A percentile compares a stretch with the other conserved stretches of the same genome.
Conservation (phyloP, 2,888 invertebrate species). For the Mythimna lalbum region DNA sequence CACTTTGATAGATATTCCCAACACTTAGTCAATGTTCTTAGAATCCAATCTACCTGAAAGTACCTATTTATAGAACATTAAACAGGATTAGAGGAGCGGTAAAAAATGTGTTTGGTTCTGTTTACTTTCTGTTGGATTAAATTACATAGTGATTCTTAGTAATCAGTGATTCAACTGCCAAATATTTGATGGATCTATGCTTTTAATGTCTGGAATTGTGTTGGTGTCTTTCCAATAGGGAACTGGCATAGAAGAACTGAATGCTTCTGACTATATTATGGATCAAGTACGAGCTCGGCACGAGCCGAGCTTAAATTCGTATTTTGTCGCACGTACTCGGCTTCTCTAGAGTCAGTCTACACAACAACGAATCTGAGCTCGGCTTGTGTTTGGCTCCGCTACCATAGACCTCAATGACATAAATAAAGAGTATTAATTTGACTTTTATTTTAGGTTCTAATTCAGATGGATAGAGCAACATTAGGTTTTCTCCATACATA, state of each 20-base stretch:
- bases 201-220: slow-evolving; percentile 39
- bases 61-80: slow-evolving; percentile 15
- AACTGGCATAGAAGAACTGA: slow-evolving; percentile 8
- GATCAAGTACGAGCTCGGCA: too few relatives aligned
- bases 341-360: too few relatives aligned
- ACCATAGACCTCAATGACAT: too few relatives aligned
- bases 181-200: slow-evolving; percentile 52
- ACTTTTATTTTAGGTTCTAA: too few relatives aligned
- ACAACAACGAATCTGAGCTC: too few relatives aligned
- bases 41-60: slow-evolving; percentile 26
- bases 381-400: too few relatives aligned
- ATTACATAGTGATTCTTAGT: slow-evolving; percentile 44
- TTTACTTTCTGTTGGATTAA: slow-evolving; percentile 20
- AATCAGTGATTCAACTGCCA: slow-evolving; percentile 44
- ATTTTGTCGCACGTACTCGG: too few relatives aligned
- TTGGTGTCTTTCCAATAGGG: not conserved
- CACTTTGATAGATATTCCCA: slow-evolving; percentile 19
- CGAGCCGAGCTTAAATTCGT: too few relatives aligned
- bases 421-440: too few relatives aligned
- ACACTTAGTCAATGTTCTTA: slow-evolving; percentile 28
- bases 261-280: too few relatives aligned
- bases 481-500: too few relatives aligned
- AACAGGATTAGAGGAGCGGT: slow-evolving; percentile 14
- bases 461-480: too few relatives aligned
- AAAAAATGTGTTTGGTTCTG: slow-evolving; percentile 17